Conservation (phyloP, 1,140 invertebrate species). For the Mizuhopecten yessoensis region DNA sequence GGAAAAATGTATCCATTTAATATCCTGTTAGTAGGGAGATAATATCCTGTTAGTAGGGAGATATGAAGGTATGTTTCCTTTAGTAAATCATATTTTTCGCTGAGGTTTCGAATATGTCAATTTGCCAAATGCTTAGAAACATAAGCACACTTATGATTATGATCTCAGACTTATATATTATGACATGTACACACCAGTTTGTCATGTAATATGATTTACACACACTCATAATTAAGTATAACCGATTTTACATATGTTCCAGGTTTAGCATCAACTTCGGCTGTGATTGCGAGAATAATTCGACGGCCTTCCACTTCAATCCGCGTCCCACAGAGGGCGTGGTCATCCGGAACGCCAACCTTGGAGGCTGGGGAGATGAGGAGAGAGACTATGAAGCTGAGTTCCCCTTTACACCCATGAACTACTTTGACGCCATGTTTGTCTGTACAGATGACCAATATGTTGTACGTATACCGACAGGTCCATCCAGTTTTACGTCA, state of each 20-base stretch:
- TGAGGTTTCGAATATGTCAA: no score
- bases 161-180: no score
- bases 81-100: no score
- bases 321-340: conserved; percentile 76
- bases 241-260: conserved; percentile 22
- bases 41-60: no score
- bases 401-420: conserved; percentile 87
- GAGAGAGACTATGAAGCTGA: conserved; percentile 88
- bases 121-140: no score
- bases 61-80: no score
- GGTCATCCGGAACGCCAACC: conserved; percentile 89
- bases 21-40: no score
- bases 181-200: no score
- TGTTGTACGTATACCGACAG: conserved; percentile 85
- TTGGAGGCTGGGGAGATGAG: conserved; percentile 87
- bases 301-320: conserved; percentile 91
- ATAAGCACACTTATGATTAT: no score
- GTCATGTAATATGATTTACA: background rate
- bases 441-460: conserved; percentile 88
- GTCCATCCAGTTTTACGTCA: background rate
- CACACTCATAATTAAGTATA: no score
- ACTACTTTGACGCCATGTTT: conserved; percentile 90
- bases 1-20: no score
- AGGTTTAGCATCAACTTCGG: conserved; percentile 76
- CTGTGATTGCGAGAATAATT: conserved; percentile 68